Conservation (phyloP, 2,113 vertebrate genomes). For the Channa maculata region DNA sequence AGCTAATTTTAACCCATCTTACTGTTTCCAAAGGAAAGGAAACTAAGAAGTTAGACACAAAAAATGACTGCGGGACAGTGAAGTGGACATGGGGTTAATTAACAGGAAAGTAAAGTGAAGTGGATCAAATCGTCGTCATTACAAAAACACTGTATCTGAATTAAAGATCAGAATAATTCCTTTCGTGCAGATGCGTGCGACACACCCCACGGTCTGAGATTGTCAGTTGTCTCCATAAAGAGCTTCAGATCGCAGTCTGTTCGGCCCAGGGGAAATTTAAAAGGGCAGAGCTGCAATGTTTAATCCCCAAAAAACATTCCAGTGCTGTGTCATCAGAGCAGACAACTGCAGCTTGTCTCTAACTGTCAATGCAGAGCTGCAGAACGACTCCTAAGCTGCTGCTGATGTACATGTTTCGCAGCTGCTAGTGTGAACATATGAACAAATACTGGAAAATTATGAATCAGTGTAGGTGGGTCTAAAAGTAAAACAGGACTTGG, state of each 20-base stretch:
- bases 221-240: conserved; percentile 50
- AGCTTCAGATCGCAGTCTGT: conserved; percentile 55
- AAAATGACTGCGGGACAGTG: too few species aligned
- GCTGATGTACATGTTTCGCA: conserved; percentile 55
- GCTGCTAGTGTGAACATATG: conserved; percentile 1
- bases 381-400: conserved; percentile 14
- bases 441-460: conserved; percentile 34
- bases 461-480: conserved; percentile 24
- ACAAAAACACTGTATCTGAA: too few species aligned
- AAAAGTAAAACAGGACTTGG: conserved; percentile 11
- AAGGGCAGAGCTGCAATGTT: conserved; percentile 50
- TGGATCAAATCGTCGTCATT: too few species aligned
- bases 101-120: too few species aligned
- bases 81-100: too few species aligned
- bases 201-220: background rate
- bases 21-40: too few species aligned
- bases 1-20: too few species aligned
- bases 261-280: conserved; percentile 45
- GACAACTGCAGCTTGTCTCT: conserved; percentile 23
- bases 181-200: conserved; percentile 1
- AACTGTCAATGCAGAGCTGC: conserved; percentile 23
- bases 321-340: conserved; percentile 32
- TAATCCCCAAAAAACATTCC: conserved; percentile 59
- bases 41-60: too few species aligned
- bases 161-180: background rate